These are phyloP conservation scores for Conchocele bisecta DNA, from an alignment of 2,888 invertebrate species.

Conservation along the genomic window DNA sequence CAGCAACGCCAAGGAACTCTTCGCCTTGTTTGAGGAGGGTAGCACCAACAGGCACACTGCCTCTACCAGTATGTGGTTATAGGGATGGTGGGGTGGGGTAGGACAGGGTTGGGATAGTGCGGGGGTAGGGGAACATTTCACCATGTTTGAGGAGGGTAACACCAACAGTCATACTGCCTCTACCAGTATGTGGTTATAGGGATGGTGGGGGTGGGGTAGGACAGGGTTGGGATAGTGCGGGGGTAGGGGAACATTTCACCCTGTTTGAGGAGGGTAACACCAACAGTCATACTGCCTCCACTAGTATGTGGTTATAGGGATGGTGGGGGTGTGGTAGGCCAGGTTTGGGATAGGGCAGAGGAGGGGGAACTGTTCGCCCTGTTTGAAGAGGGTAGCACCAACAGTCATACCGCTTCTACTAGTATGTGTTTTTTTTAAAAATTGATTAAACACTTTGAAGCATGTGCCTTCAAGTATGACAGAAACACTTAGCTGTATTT, in stretches of 20 bases:
- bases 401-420: slow-evolving; percentile 78
- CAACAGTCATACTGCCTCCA: slow-evolving; percentile 80
- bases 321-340: no score
- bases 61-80: slow-evolving; percentile 81
- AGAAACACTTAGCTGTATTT: no score
- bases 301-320: slow-evolving; percentile 78
- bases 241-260: slow-evolving; percentile 69
- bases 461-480: no score
- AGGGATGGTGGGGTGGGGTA: neutral
- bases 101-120: neutral
- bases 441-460: no score
- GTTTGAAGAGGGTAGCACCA: slow-evolving; percentile 77
- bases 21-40: slow-evolving; percentile 79
- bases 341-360: no score
- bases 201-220: no score
- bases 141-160: slow-evolving; percentile 80
- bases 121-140: slow-evolving; percentile 66
- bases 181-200: slow-evolving; percentile 81
- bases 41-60: slow-evolving; percentile 79
- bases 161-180: slow-evolving; percentile 79
- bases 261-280: slow-evolving; percentile 80
- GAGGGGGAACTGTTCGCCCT: slow-evolving; percentile 71
- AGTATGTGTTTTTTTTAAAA: no score
- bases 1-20: slow-evolving; percentile 74
- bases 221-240: neutral